Evolutionary conservation across 2,797 vertebrate species (phyloP).

Genomic region (Setipinna tenuifilis): DNA sequence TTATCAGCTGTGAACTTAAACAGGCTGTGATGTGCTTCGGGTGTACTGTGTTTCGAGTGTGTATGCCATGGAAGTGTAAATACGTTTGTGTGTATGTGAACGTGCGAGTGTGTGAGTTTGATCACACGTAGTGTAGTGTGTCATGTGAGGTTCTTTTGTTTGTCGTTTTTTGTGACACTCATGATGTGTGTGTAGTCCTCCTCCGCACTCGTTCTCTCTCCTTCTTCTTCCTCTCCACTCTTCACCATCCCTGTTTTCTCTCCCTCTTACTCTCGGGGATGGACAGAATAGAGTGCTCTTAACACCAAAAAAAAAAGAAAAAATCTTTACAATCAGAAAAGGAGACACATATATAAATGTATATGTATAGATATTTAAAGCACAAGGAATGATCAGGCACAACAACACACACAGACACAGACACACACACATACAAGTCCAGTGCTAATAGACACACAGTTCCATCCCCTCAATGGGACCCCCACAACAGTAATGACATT

Average conservation of each 20-base stretch:
- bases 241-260: conserved; percentile 47
- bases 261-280: conserved; percentile 45
- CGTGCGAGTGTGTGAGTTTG: conserved; percentile 58
- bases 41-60: conserved; percentile 54
- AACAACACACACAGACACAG: conserved; percentile 50
- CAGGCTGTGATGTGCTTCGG: conserved; percentile 65
- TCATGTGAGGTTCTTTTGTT: conserved; percentile 57
- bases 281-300: conserved; percentile 51
- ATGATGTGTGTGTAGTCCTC: not conserved
- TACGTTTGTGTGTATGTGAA: conserved; percentile 40
- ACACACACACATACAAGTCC: conserved; percentile 52
- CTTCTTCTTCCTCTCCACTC: conserved; percentile 50
- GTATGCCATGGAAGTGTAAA: conserved; percentile 34
- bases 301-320: conserved; percentile 68
- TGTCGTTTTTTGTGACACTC: not conserved
- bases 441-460: conserved; percentile 49
- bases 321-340: conserved; percentile 69
- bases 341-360: conserved; percentile 2
- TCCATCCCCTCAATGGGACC: conserved; percentile 30
- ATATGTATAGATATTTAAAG: conserved; percentile 55
- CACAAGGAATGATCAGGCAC: conserved; percentile 75
- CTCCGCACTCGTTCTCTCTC: conserved; percentile 5
- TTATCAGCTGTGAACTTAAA: conserved; percentile 69
- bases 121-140: conserved; percentile 66
- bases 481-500: conserved; percentile 21